Evolutionary conservation across 2,888 invertebrate species (phyloP).

Genomic region (Eupithecia subfuscata): DNA sequence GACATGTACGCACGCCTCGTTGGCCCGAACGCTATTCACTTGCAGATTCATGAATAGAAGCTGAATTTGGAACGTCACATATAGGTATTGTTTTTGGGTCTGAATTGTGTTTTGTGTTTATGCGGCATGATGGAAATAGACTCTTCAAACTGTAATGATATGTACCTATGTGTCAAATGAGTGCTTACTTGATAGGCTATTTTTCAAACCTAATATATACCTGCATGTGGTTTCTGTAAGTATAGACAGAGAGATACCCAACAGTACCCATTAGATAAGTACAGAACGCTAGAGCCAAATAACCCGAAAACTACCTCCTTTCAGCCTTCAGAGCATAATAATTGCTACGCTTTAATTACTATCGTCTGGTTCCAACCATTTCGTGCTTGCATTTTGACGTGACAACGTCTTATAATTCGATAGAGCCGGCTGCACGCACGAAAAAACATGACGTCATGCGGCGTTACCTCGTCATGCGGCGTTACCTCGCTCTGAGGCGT

Average conservation of each 20-base stretch:
- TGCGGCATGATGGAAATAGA: not conserved
- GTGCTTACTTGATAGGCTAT: not conserved
- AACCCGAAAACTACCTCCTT: not conserved
- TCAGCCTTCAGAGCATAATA: not conserved
- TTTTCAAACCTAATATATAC: not conserved
- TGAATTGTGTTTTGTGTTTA: not conserved
- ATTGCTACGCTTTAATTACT: not conserved
- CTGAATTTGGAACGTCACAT: conserved; percentile 41
- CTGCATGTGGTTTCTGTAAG: not conserved
- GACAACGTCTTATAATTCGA: no score
- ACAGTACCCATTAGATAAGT: not conserved
- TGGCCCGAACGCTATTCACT: conserved; percentile 44
- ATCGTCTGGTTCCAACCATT: conserved; percentile 33
- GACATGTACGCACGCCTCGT: conserved; percentile 49
- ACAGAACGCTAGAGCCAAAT: not conserved
- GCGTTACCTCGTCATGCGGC: no score
- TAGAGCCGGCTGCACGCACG: no score
- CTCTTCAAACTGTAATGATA: not conserved
- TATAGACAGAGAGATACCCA: not conserved
- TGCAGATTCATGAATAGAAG: conserved; percentile 42
- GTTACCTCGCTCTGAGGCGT: no score
- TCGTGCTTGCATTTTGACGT: conserved; percentile 35
- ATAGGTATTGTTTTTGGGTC: conserved; percentile 35
- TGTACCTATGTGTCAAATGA: not conserved
- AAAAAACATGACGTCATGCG: no score